These are phyloP conservation scores for Morelia viridis DNA, from an alignment of 2,797 vertebrate genomes.

Conservation along the genomic window DNA sequence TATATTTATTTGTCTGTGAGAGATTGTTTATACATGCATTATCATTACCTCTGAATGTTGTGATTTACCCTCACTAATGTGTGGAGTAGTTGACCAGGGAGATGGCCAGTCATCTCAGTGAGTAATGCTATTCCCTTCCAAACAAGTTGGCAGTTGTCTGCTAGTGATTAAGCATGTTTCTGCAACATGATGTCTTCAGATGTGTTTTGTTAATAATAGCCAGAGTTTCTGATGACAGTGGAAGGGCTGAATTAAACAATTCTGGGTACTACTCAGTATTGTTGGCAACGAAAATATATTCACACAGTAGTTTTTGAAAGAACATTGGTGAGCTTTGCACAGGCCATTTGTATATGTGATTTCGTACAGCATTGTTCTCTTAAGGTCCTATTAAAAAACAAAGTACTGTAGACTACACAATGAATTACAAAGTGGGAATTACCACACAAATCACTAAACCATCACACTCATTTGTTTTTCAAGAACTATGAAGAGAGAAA, in stretches of 20 bases:
- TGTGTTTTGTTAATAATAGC: not conserved
- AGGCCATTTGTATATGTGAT: not conserved
- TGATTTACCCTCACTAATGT: not conserved
- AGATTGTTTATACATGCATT: conserved; percentile 7
- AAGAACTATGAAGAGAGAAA: not conserved
- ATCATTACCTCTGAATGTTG: not conserved
- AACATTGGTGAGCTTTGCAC: not conserved
- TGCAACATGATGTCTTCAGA: not conserved
- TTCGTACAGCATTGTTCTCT: not conserved
- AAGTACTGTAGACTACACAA: not conserved
- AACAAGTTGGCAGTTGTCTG: not conserved
- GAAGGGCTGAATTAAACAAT: not conserved
- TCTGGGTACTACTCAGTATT: not conserved
- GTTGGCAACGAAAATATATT: not conserved
- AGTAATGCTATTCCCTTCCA: not conserved
- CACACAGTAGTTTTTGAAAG: not conserved
- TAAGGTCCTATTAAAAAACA: not conserved
- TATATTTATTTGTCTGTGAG: not conserved
- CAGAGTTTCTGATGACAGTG: not conserved
- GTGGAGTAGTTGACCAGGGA: not conserved
- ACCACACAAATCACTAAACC: not conserved
- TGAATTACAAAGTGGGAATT: not conserved
- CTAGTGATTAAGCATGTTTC: not conserved
- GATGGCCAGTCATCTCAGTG: not conserved
- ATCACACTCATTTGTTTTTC: not conserved